phyloP scores from a whole-genome alignment of 2,113 vertebrate species.

The Brienomyrus longianalis region DNA sequence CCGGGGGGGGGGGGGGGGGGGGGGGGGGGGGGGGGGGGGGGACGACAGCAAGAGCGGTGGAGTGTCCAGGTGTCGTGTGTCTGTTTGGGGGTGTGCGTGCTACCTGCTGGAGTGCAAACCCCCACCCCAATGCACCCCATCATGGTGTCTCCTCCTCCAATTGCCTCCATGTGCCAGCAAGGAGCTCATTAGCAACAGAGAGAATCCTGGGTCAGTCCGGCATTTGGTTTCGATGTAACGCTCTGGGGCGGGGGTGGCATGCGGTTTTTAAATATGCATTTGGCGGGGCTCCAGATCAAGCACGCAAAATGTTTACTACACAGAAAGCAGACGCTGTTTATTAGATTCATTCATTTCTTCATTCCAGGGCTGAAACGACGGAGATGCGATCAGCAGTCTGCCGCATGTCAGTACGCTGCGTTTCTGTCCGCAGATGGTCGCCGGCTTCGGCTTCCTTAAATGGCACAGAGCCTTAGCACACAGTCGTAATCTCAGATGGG shows the following conservation, averaged over 20 bases:
- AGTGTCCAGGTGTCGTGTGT: background rate
- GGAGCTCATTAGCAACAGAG: background rate
- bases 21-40: background rate
- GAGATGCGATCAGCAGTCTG: background rate
- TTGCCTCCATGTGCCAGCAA: background rate
- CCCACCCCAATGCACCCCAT: background rate
- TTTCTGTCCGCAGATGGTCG: background rate
- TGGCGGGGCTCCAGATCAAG: background rate
- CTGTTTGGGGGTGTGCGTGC: background rate
- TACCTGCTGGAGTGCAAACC: background rate
- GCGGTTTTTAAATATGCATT: background rate
- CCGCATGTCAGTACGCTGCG: background rate
- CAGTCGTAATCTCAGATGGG: background rate
- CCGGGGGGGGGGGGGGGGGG: background rate
- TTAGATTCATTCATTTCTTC: background rate
- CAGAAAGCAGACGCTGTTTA: background rate
- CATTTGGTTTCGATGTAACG: background rate
- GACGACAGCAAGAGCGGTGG: background rate
- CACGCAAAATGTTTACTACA: background rate
- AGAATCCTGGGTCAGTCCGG: background rate
- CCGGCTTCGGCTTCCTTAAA: background rate
- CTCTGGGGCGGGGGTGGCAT: background rate
- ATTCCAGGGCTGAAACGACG: background rate
- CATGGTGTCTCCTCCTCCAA: background rate
- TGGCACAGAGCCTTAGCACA: background rate